Evolutionary conservation across 2,888 invertebrate genomes (phyloP), one percentile per base, ranked within the genome.

Genomic region (Apodemia zela): DNA sequence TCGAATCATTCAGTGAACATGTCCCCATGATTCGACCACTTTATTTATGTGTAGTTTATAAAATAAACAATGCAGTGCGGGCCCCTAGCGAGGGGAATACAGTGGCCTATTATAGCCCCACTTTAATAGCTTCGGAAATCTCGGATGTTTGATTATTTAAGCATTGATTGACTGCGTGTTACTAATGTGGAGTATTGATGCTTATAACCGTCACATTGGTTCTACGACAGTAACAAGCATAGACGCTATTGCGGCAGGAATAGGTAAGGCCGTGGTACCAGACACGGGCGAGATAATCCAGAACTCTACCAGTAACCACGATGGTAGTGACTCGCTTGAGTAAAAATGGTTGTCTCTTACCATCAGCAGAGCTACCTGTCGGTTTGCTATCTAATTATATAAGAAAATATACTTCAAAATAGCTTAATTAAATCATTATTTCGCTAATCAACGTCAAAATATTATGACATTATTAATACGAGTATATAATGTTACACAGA

Each of bases 1-100:
- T 85, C 81, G 77, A 85, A 87, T 88, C 88, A 89, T 88, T 84
- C 80, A 81, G 72, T 79, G 70, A 71, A 74, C 77, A 67, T 69
- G 69, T 71, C 74, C 69, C 71, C 71, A 70, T 29, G 29, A 57
- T 25, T 57, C 25, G 54, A 29, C 54, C 65, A 58, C 63, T 72
- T 71, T 71, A 77, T 78, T 76, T 72, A 74, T 72, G 71, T 69
- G 73, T 45, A 72, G 71, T 71, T 75, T 74, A 75, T 63, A 57
- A 63, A 54, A 49, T 59, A 59, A 45, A 35, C 59, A 63, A 63
- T 63, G 35, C 47, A 33, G 62, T 63, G 63, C 47, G 59, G 63
- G 63, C 29, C 29, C 25, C 54, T 13, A 25, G 45, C 11, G 13
- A 57, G 25, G 54, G 54, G 54, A 15, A 25, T 7, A 15, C 15